Base-by-base conservation (phyloP, 2,888 invertebrate genomes). In the Orthosia incerta region DNA sequence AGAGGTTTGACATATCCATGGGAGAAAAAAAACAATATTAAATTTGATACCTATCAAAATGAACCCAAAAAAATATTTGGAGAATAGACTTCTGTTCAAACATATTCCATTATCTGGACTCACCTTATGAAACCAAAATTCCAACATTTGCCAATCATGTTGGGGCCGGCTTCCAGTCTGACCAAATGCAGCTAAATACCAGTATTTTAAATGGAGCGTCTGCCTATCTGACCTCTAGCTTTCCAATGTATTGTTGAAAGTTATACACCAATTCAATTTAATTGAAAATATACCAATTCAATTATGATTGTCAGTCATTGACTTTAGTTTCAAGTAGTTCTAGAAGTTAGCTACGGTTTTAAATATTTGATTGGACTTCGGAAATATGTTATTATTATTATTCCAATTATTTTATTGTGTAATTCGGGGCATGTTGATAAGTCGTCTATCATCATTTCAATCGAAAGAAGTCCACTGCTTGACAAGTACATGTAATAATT, bases 331-430 rank as follows among this genome's bases (percentile, higher is more conserved):
- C 18, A 31, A 56, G 74, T 73, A 73, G 63, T 48, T 73, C 11
- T 72, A 64, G 55, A 73, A 18, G 2, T 50, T 50, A 73, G 64
- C 55, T 50, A 56, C 55, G 64, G 74, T 73, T 73, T 74, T 26
- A 45, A 74, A 45, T 11, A 13, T 45, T n/a, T 56, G 20, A 62
- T 61, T 55, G 53, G 55, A 72, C 15, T 39, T 73, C 39, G 11
- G 56, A 55, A 48, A 56, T n/a, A 11, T 51, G 9, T 74, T 57
- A 46, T 50, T 64, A 31, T 15, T 57, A 50, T 66, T 46, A 46
- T 31, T 63, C n/a, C 31, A 51, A 57, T 16, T 59, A 39, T 74
- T 51, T 66, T 7, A 74, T 20, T 51, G 23, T 31, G 15, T 66
- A 57, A 59, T 74, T 51, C 18, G 9, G 65, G 50, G 26, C 26